A percentile compares a stretch with the other conserved stretches of the same genome.
Evolutionary conservation across 2,888 invertebrate genomes (phyloP).

Genomic region (Bibio marci): DNA sequence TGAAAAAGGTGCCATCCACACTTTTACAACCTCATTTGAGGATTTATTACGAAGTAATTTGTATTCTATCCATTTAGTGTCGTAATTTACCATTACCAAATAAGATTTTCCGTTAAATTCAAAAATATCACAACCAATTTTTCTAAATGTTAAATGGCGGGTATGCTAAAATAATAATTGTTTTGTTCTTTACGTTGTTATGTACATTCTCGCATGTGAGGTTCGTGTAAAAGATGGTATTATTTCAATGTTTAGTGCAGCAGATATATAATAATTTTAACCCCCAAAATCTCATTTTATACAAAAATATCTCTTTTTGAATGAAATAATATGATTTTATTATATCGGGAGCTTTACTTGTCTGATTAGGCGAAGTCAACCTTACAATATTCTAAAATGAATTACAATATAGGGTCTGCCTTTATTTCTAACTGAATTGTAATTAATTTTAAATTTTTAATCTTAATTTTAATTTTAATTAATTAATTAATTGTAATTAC

Average conservation of each 20-base stretch:
- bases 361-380: slow-evolving; percentile 11
- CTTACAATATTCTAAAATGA: background rate
- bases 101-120: no score
- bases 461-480: no score
- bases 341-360: slow-evolving; percentile 4
- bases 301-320: background rate
- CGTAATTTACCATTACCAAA: no score
- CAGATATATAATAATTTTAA: slow-evolving; percentile 11
- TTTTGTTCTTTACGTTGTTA: slow-evolving; percentile 15
- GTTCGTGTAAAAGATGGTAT: slow-evolving; percentile 15
- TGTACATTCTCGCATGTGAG: slow-evolving; percentile 18
- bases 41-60: no score
- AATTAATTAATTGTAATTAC: slow-evolving; percentile 8
- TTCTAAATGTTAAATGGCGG: no score
- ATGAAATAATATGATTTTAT: slow-evolving; percentile 4
- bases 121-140: no score
- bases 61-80: no score
- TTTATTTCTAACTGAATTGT: background rate
- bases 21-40: no score
- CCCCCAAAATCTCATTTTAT: slow-evolving; percentile 7
- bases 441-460: no score
- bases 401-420: slow-evolving; percentile 3
- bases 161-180: slow-evolving; percentile 19
- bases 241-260: slow-evolving; percentile 10
- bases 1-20: no score